Evolutionary conservation across 2,797 vertebrate species (phyloP), one percentile per base, ranked within the genome.

Genomic region (Cryptoblepharus egeriae): DNA sequence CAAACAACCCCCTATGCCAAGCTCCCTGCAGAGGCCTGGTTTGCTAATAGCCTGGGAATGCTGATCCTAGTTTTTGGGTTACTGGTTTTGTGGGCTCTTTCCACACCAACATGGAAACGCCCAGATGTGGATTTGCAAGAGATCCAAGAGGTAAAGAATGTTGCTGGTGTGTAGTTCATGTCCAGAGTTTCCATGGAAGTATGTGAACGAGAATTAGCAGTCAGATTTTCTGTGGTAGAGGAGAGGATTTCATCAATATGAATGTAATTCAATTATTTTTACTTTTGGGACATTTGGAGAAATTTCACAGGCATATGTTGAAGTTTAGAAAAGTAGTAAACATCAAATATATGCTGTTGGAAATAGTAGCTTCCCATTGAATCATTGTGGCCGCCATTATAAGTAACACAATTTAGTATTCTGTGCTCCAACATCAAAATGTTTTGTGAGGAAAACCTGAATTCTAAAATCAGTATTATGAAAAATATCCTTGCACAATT

Each of bases 31-130:
- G 98, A 99, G 92, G 98, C 97, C 0, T 28, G 96, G 70, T 93
- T 98, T 1, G 98, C 93, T 73, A 99, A 99, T 83, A 85, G 77
- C 0, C 82, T 97, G 3, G 98, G 98, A 73, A 92, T 97, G 80
- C 75, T 99, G 79, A 96, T 99, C 18, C 85, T 97, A 4, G 88
- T 93, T 32, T 98, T 98, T 0, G 97, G 94, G 80, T 79, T 98
- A 90, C 93, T 98, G 42, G 96, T 99, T 76, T 90, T 98, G 28
- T 96, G 92, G 32, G 95, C 98, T 88, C 91, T 99, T 75, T 96
- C 96, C 92, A 96, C 94, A 88, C 95, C 90, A 0, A 85, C 92
- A n/a, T 99, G 98, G 98, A 97, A 96, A 85, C 95, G 96, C 82
- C 97, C 97, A 0, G 97, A 97, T 0, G 73, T 78, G 0, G 70